Evolutionary conservation across 2,888 invertebrate genomes (phyloP), one percentile per base, ranked within the genome.

Genomic region (Yponomeuta sedellus): DNA sequence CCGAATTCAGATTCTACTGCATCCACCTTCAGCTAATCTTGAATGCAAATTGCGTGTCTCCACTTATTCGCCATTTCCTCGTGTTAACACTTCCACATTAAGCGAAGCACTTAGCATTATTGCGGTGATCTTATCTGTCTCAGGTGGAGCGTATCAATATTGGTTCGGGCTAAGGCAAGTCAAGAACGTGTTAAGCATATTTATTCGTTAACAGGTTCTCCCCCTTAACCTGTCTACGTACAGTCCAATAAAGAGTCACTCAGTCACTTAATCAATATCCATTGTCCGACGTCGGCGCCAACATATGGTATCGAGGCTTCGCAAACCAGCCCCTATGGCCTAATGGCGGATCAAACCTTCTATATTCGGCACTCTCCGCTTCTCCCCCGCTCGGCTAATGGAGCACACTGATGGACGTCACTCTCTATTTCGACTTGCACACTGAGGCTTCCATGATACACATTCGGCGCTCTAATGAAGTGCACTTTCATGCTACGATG

Each of bases 371-470:
- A 44, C 25, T 28, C 68, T 69, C 70, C 68, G 44, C 44, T 16
- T 16, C 44, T 16, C 69, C 75, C 78, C 76, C 80, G 77, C 3
- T 52, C 78, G 71, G 78, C 77, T 90, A 90, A 90, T 90, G 90
- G 89, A 88, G 81, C 83, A 79, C 77, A 83, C 86, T 83, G 87
- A 88, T 77, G 76, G 75, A 86, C 85, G 88, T 89, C 90, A 89
- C 85, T 88, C 83, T 80, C 86, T 83, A 89, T 89, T 88, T 52
- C 87, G 88, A 89, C 88, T 88, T 83, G 88, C 44, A 52, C 44
- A 52, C 8, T 52, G 44, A 6, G 44, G 44, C 34, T 8, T 34
- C 34, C 5, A 34, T 34, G 34, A 34, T 8, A 8, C 34, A 34
- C 34, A 34, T 34, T 34, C 34, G 6, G 34, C 8, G 34, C 34